phyloP scores from a whole-genome alignment of 1,140 invertebrate genomes.

The Cyrtorhinus lividipennis region DNA sequence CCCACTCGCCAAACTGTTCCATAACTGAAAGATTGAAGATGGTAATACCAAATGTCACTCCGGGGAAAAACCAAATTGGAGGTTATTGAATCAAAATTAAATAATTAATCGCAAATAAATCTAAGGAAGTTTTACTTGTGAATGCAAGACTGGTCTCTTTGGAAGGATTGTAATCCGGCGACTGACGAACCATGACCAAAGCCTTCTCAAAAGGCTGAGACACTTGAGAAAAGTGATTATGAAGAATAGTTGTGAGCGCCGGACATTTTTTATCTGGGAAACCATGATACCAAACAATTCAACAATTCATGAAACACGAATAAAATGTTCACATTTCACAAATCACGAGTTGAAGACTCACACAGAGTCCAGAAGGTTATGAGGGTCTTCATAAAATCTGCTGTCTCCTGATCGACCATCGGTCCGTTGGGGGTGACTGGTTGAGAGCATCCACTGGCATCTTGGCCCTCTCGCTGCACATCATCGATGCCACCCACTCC shows the following conservation, averaged over 20 bases:
- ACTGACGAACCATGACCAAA: neutral
- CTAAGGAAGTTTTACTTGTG: constrained; percentile 16
- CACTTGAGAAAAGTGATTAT: neutral
- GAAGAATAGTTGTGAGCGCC: constrained; percentile 10
- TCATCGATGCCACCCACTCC: no score
- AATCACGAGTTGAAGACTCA: neutral
- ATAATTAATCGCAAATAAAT: no score
- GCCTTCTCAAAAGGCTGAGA: constrained; percentile 9
- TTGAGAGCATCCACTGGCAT: no score
- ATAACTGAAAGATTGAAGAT: constrained; percentile 33
- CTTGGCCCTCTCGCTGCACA: no score
- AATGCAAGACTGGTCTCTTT: constrained; percentile 13
- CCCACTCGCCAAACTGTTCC: constrained; percentile 41
- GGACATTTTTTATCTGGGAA: constrained; percentile 18
- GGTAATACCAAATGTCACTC: no score
- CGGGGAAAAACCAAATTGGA: neutral
- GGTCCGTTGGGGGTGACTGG: neutral
- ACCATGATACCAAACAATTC: neutral
- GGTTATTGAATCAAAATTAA: no score
- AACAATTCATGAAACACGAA: neutral
- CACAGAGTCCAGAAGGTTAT: neutral
- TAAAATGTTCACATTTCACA: neutral
- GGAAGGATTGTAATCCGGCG: constrained; percentile 14
- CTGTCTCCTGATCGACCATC: neutral
- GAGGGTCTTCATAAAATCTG: neutral